Base-by-base conservation (phyloP, 2,797 vertebrate species). In the Sebastes iracundus region DNA sequence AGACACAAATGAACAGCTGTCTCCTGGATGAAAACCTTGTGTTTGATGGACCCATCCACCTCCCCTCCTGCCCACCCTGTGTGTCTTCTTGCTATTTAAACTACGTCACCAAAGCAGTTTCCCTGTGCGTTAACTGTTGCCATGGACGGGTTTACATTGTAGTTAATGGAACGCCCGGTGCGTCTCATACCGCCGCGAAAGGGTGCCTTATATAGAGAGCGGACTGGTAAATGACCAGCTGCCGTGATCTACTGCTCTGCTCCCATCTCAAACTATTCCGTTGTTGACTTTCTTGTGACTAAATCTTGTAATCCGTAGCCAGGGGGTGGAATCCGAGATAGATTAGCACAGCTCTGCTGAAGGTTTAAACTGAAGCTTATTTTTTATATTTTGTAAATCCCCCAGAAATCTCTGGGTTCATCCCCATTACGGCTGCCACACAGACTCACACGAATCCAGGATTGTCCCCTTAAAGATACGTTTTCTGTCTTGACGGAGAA, bases 341-440 rank as follows among this genome's bases (percentile, higher is more conserved):
- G 80, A 83, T 87, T 81, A 82, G 35, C 55, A 49, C 22, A 72
- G 67, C 75, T 84, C 78, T 71, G 49, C 25, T 62, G 23, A 74
- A 68, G 23, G 22, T 79, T 80, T 82, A 14, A 72, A 76, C 52
- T 55, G 7, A 81, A 63, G 74, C 58, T 75, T 80, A 77, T 73
- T 88, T 82, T 82, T 82, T 22, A 60, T 61, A 66, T 80, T 86
- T 80, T 78, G 52, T 35, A 82, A 91, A 87, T 82, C 72, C 69
- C 55, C 80, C 35, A 56, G 13, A 82, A 81, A 81, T 32, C 64
- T 77, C 66, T 63, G 64, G 49, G n/a, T 78, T 88, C 42, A 75
- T 84, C 81, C 70, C 13, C 13, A 72, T 83, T 82, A 70, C 56
- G 81, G 81, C 53, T 84, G 81, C 46, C 80, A 82, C 58, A 83